phyloP scores from a whole-genome alignment of 2,888 invertebrate genomes.

The Capitulum mitella region DNA sequence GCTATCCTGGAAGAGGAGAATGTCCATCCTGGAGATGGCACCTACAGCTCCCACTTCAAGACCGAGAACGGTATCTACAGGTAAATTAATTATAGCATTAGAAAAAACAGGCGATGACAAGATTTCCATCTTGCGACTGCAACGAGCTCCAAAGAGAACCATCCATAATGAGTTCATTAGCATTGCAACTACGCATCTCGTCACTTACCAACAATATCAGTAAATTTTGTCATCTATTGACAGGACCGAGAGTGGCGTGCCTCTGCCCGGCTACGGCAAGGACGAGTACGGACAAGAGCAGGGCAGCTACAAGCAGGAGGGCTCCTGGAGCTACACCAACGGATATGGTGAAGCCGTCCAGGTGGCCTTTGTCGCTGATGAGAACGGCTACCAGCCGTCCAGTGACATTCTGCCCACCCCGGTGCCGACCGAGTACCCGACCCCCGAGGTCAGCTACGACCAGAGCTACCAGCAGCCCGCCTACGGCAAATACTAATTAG shows the following conservation, averaged over 20 bases:
- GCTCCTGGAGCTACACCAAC: constrained; percentile 10
- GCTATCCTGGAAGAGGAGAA: constrained; percentile 1
- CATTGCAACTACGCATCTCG: too few relatives aligned
- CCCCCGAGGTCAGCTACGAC: constrained; percentile 1
- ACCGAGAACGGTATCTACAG: constrained; percentile 15
- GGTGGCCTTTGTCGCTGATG: constrained; percentile 4
- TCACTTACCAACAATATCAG: too few relatives aligned
- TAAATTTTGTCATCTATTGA: background rate
- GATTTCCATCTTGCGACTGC: too few relatives aligned
- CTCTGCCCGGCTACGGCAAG: constrained; percentile 11
- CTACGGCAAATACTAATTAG: constrained; percentile 6
- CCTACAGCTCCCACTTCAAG: constrained; percentile 5
- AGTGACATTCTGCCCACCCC: background rate
- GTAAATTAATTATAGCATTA: background rate
- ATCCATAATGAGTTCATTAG: too few relatives aligned
- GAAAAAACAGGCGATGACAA: too few relatives aligned
- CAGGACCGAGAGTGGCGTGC: background rate
- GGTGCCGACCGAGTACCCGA: constrained; percentile 7
- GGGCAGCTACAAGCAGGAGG: background rate
- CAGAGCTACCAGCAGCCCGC: background rate
- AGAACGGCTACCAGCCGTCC: constrained; percentile 16
- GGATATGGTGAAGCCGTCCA: background rate
- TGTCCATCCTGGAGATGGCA: constrained; percentile 6
- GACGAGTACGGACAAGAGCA: background rate
- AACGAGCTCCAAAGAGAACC: too few relatives aligned